Evolutionary conservation across 2,888 invertebrate species (phyloP), one percentile per base, ranked within the genome.

Genomic region (Napeogenes sylphis): DNA sequence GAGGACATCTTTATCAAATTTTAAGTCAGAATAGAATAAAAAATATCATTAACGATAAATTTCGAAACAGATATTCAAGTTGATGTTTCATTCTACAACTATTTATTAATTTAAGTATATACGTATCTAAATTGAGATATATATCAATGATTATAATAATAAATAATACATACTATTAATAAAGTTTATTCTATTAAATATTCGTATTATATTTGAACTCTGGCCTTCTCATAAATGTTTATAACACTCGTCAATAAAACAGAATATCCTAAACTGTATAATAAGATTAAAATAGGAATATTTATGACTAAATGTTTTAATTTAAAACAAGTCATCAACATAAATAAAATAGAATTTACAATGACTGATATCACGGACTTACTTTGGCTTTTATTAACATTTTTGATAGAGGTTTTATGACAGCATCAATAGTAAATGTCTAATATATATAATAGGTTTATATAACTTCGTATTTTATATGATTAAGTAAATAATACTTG

Each of bases 301-400:
- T 53, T 54, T 59, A 63, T 59, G 56, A 56, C 45, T 45, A 56
- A 63, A 63, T 59, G 63, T 63, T 59, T 63, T 56, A 63, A 63
- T 59, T 63, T 59, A 21, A 53, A 53, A 45, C 30, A 21, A 60
- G 57, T 59, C n/a, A 54, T 63, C 56, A 46, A 30, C 56, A 55
- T 63, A 21, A 21, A 54, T 32, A 33, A 53, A n/a, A 53, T 56
- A 59, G 51, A 59, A 63, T 54, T 45, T 38, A 38, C 21, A 21
- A 21, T 21, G 21, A 21, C 21, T 21, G 21, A 21, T 21, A 35
- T 35, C 35, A 35, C 35, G 32, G 55, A 35, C 45, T 42, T 46
- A 46, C 58, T 55, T 51, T 46, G 56, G 57, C 32, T 62, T 62
- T 45, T 60, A 42, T 58, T 38, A 51, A 56, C 3, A 42, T 60